Conservation (phyloP, 1,140 invertebrate species). For the Mycetomoellerius zeteki region DNA sequence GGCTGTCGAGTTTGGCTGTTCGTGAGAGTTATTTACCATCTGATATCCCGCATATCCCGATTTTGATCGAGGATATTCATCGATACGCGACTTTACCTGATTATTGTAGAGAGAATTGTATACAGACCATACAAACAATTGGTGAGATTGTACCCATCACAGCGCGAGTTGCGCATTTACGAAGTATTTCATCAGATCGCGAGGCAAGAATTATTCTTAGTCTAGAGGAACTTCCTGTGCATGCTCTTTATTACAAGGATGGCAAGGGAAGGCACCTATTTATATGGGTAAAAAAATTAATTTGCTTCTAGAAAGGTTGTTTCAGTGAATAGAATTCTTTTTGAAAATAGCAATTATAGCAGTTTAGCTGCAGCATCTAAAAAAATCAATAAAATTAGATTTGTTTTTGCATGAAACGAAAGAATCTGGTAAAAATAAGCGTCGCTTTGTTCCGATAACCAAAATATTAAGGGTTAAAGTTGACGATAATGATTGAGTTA, state of each 20-base stretch:
- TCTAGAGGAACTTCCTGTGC: conserved; percentile 9
- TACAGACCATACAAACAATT: conserved; percentile 67
- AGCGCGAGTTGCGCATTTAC: neutral
- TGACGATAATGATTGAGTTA: too few relatives aligned
- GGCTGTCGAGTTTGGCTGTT: conserved; percentile 43
- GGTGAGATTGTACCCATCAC: conserved; percentile 53
- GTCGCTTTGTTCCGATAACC: too few relatives aligned
- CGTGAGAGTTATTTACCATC: conserved; percentile 51
- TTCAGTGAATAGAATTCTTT: neutral
- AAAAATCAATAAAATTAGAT: too few relatives aligned
- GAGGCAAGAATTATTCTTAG: conserved; percentile 25
- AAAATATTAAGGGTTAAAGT: too few relatives aligned
- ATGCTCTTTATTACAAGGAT: conserved; percentile 29
- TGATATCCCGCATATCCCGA: conserved; percentile 47
- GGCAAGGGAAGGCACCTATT: neutral
- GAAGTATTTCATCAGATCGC: conserved; percentile 36
- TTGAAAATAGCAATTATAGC: neutral
- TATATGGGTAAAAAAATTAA: conserved; percentile 41
- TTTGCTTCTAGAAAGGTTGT: neutral
- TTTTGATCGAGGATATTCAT: conserved; percentile 61
- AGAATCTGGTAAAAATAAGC: too few relatives aligned
- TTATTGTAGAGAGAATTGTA: conserved; percentile 25
- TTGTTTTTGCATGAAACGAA: too few relatives aligned
- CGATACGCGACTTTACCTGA: conserved; percentile 23
- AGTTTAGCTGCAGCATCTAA: neutral